Base-by-base conservation (phyloP, 2,113 vertebrate species). In the Dasypus novemcinctus region DNA sequence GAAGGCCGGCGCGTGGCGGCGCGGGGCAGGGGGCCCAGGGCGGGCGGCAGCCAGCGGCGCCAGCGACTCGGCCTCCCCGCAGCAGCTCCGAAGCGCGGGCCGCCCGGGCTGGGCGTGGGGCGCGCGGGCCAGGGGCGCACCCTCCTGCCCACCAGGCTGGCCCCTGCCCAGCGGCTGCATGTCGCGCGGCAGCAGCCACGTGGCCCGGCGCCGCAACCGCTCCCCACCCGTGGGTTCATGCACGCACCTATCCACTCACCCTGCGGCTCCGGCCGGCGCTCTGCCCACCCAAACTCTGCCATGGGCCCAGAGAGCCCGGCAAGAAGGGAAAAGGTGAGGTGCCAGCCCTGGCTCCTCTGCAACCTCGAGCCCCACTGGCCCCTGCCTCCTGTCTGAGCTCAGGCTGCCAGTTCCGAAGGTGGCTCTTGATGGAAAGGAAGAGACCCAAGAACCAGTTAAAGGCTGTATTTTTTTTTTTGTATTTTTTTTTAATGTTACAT, bases 11-110 rank as follows among this genome's bases (percentile, higher is more conserved):
- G 64, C 29, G 85, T 93, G 31, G 81, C 38, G 91, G 91, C 52
- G 80, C 85, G 88, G 88, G 80, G 82, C 76, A 8, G 66, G 8
- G 87, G n/a, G 91, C 57, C 61, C 82, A 92, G 52, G 25, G 61
- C 46, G 11, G 2, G 87, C 90, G 54, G 93, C 54, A 64, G 91
- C 57, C 87, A 21, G 69, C 87, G 79, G 91, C 59, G 54, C 74
- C 84, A 36, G 49, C 75, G 75, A 78, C 88, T 41, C 92, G 57
- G 63, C 88, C 94, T 92, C 80, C 71, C 57, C 78, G 11, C 7
- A 0, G 59, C 57, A 14, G 74, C 54, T 54, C 84, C 11, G 46
- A 31, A 80, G 68, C 7, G 36, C 23, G 7, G 76, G 21, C 25
- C 25, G 17, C 41, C 2, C 31, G 52, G 25, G 36, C 82, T 18